Conservation (phyloP, 2,113 vertebrate species). For the Hippocampus mohnikei region DNA sequence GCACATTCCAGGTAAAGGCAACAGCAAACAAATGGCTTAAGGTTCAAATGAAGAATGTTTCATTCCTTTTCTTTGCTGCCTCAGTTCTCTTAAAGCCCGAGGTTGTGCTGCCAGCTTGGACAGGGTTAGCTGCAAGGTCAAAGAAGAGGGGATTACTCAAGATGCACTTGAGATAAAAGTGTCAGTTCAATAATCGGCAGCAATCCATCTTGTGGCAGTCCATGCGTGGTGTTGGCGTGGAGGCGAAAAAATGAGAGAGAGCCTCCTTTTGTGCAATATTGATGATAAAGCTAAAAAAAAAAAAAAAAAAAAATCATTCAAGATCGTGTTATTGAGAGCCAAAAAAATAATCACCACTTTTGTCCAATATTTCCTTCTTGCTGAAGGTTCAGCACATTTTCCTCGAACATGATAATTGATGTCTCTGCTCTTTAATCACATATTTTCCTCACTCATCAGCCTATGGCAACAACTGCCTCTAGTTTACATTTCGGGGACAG, state of each 20-base stretch:
- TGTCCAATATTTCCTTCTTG: background rate
- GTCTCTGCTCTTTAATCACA: slow-evolving; percentile 49
- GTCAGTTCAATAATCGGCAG: slow-evolving; percentile 42
- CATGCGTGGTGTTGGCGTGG: background rate
- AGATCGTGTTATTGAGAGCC: slow-evolving; percentile 10
- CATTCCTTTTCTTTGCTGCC: slow-evolving; percentile 40
- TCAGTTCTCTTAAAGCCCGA: slow-evolving; percentile 20
- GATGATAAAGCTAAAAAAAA: slow-evolving; percentile 30
- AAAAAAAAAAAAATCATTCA: slow-evolving; percentile 13
- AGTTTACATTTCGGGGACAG: slow-evolving; percentile 39
- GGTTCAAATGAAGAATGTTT: slow-evolving; percentile 62
- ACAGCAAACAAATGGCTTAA: slow-evolving; percentile 66
- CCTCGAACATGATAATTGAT: slow-evolving; percentile 27
- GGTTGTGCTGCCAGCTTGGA: slow-evolving; percentile 25
- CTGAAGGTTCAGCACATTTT: slow-evolving; percentile 14
- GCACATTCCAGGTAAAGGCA: slow-evolving; percentile 63
- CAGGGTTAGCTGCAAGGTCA: slow-evolving; percentile 54
- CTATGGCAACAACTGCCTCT: slow-evolving; percentile 41
- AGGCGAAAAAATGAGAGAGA: background rate
- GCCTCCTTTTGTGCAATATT: slow-evolving; percentile 16
- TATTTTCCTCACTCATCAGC: slow-evolving; percentile 41
- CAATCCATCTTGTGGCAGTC: slow-evolving; percentile 29
- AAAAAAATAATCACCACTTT: slow-evolving; percentile 6
- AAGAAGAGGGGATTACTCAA: slow-evolving; percentile 54
- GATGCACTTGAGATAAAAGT: slow-evolving; percentile 64